Percentiles rank a stretch among this genome's conserved stretches.
phyloP scores from a whole-genome alignment of 2,113 vertebrate genomes.

The Bettongia penicillata region DNA sequence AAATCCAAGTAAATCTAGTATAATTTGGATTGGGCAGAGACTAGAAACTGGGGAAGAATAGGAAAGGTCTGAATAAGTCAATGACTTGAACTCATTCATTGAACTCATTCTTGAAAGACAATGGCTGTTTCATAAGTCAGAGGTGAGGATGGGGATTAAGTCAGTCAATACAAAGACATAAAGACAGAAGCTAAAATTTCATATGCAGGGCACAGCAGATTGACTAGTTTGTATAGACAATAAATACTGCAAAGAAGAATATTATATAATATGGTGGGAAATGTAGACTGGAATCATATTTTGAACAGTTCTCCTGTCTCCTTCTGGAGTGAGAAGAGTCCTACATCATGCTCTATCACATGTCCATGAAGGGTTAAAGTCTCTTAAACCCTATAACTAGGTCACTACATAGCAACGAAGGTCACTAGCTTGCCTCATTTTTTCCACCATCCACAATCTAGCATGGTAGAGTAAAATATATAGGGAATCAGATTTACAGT shows the following conservation, averaged over 20 bases:
- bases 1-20: background rate
- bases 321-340: background rate
- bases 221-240: background rate
- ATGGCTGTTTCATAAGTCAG: background rate
- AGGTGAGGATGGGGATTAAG: background rate
- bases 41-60: too few relatives aligned
- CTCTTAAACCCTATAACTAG: background rate
- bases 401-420: background rate
- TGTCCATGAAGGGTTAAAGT: background rate
- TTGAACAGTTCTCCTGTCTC: background rate
- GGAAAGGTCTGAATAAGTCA: too few relatives aligned
- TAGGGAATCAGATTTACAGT: background rate
- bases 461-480: background rate
- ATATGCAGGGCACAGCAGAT: too few relatives aligned
- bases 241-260: background rate
- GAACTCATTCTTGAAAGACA: background rate
- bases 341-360: background rate
- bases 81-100: too few relatives aligned
- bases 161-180: background rate
- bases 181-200: background rate
- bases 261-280: background rate
- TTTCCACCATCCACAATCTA: background rate
- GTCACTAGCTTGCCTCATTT: background rate
- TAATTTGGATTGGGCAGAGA: background rate
- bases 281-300: background rate